These are phyloP conservation scores for Poecile montanus DNA, from an alignment of 2,797 vertebrate species.

Conservation along the genomic window DNA sequence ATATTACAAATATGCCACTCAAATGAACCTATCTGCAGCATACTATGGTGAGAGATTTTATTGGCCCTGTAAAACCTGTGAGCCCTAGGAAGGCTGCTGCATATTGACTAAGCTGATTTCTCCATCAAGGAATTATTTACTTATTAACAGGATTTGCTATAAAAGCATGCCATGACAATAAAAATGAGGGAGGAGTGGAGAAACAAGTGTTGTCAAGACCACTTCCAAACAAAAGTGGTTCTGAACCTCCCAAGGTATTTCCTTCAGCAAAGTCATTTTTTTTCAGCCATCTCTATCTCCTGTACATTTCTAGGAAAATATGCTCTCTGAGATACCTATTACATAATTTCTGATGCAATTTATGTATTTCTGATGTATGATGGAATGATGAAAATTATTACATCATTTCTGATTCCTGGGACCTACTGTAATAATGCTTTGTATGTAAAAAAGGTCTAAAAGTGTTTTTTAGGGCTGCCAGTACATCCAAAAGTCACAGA, in stretches of 20 bases:
- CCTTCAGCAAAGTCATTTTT: not conserved
- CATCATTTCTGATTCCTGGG: not conserved
- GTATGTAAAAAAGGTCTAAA: not conserved
- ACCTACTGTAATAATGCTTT: not conserved
- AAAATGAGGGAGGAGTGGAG: not conserved
- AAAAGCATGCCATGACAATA: not conserved
- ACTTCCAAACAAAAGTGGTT: not conserved
- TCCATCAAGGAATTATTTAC: not conserved
- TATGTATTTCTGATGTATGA: no score
- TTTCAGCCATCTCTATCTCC: not conserved
- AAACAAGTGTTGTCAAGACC: not conserved
- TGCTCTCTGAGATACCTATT: not conserved
- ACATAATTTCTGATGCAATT: not conserved
- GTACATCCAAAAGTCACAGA: not conserved
- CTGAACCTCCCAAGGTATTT: not conserved
- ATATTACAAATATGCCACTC: not conserved
- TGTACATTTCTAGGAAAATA: not conserved
- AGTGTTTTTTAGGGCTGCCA: not conserved
- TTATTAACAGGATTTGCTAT: slow-evolving; percentile 3
- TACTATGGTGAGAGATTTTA: not conserved
- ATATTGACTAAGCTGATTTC: not conserved
- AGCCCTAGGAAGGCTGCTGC: not conserved
- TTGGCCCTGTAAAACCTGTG: not conserved
- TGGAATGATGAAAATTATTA: not conserved
- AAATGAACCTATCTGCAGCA: not conserved